Percentiles rank a stretch among this genome's conserved stretches.
Evolutionary conservation across 2,113 vertebrate genomes (phyloP).

Genomic region (Dermatemys mawii): DNA sequence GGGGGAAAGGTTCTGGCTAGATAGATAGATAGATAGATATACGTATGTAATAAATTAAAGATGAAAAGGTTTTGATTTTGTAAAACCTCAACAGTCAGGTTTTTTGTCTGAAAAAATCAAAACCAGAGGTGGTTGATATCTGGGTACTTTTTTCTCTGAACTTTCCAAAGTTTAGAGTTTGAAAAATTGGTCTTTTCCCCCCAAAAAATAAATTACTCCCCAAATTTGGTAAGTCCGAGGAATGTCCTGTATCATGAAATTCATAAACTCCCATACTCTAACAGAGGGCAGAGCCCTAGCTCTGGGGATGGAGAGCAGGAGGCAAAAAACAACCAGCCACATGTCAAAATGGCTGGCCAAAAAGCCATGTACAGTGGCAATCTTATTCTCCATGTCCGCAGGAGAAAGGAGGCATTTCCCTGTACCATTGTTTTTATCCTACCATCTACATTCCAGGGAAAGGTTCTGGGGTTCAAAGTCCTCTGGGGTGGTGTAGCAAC

Average conservation of each 20-base stretch:
- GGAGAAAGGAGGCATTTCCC: background rate
- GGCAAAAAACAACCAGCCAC: background rate
- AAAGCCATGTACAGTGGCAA: background rate
- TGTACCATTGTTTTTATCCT: background rate
- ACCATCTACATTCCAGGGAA: background rate
- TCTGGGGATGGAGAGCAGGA: background rate
- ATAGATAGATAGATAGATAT: no score
- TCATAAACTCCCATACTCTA: background rate
- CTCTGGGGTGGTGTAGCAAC: background rate
- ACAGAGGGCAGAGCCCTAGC: background rate
- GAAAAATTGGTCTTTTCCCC: no score
- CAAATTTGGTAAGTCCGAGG: background rate
- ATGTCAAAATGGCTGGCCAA: background rate
- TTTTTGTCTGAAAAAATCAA: conserved; percentile 38
- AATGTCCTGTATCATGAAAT: background rate
- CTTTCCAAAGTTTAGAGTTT: no score
- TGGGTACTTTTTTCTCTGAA: background rate
- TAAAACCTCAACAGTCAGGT: background rate
- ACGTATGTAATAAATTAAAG: conserved; percentile 34
- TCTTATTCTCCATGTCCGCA: background rate
- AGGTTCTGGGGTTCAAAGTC: background rate
- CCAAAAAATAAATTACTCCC: background rate
- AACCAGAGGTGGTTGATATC: background rate
- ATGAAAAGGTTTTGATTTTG: background rate
- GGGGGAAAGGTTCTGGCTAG: background rate